Conservation (phyloP, 2,888 invertebrate genomes). For the Thera obeliscata region DNA sequence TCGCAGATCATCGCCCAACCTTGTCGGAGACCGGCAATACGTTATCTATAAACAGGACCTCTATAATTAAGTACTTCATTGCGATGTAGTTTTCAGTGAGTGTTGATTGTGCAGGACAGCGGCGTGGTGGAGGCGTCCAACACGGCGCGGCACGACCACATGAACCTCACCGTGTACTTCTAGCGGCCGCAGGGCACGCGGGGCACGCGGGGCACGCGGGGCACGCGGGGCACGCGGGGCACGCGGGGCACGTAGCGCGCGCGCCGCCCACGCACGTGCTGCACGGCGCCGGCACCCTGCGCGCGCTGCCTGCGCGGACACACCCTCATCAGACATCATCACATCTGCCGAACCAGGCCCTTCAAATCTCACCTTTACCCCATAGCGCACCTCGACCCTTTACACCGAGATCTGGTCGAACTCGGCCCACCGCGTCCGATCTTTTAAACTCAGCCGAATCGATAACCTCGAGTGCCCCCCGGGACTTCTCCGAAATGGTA, state of each 20-base stretch:
- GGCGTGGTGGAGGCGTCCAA: constrained; percentile 68
- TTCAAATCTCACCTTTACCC: no score
- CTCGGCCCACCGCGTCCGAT: background rate
- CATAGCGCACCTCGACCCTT: no score
- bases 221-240: no score
- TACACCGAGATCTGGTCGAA: no score
- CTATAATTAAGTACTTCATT: no score
- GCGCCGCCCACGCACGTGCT: constrained; percentile 11
- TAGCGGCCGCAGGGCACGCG: constrained; percentile 44
- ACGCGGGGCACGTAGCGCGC: background rate
- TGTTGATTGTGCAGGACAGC: constrained; percentile 62
- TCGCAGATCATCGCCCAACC: no score
- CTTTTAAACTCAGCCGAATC: background rate
- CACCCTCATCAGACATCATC: background rate
- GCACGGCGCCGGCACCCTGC: background rate
- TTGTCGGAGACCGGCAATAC: no score
- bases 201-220: no score
- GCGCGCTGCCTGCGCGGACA: background rate
- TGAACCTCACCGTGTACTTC: constrained; percentile 90
- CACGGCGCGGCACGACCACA: constrained; percentile 80
- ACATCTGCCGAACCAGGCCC: no score
- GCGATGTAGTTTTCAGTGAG: constrained; percentile 38
- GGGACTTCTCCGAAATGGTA: background rate
- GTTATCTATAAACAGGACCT: no score
- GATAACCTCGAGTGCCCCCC: background rate